Percentiles rank a stretch among this genome's conserved stretches.
Conservation (phyloP, 2,113 vertebrate species). For the Odocoileus virginianus region DNA sequence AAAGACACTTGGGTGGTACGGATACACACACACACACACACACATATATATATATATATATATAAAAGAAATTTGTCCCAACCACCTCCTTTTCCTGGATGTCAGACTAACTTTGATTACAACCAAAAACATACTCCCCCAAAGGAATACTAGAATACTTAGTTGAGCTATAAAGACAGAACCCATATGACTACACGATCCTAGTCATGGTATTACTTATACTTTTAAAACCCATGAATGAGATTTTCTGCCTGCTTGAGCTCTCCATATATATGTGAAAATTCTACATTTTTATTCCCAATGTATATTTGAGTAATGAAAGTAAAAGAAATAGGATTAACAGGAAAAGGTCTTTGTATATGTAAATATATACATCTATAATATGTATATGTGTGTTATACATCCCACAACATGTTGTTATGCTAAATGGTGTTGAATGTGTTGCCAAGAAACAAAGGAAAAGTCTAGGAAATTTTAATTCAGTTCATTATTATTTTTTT, state of each 20-base stretch:
- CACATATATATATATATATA: not conserved
- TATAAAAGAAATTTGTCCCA: not conserved
- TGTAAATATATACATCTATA: not conserved
- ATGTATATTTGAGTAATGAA: not conserved
- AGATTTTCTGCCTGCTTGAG: not conserved
- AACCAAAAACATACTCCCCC: not conserved
- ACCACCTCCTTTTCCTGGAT: not conserved
- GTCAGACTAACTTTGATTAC: not conserved
- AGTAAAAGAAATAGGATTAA: not conserved
- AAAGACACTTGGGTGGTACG: not conserved
- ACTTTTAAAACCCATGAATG: not conserved
- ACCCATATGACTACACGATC: not conserved
- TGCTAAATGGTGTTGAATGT: not conserved
- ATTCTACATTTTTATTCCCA: not conserved
- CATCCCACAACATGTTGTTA: not conserved
- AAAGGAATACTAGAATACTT: not conserved
- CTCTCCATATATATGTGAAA: not conserved
- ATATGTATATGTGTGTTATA: not conserved
- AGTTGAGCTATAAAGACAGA: constrained; percentile 1
- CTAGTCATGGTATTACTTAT: not conserved
- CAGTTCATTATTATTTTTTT: not conserved
- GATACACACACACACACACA: not conserved
- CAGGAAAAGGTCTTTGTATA: not conserved
- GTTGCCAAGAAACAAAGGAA: not conserved
- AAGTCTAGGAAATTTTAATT: constrained; percentile 16